Base-by-base conservation (phyloP, 2,113 vertebrate genomes). In the Capra hircus region DNA sequence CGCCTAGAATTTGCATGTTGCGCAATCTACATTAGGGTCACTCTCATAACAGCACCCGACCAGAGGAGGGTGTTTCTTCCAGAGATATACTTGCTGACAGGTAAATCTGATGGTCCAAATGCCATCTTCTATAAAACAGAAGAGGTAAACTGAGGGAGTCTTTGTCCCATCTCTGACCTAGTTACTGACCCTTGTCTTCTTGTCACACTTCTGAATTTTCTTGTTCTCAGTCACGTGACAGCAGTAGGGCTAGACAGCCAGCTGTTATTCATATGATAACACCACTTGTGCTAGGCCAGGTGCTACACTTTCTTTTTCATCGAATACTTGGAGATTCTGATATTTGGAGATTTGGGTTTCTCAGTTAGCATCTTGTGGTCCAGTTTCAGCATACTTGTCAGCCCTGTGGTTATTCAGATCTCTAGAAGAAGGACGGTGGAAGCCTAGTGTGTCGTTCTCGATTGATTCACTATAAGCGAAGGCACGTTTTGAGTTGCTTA, bases 401-500 rank as follows among this genome's bases (percentile, higher is more conserved):
- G 7, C 55, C n/a, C 21, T 83, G 60, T 17, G 91, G 19, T 86
- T 95, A 90, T 23, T 43, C 25, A 89, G 48, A 45, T 55, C 64
- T 93, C 52, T 95, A 21, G 28, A 85, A 95, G 45, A 57, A 97
- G 88, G 86, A 84, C 19, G 23, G 23, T 77, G 1, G n/a, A 77
- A 81, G 62, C 36, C 40, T 59, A 62, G 33, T 64, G 25, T 45
- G 11, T 50, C 19, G 55, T 33, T 81, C 81, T 80, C 33, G 6
- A 77, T 90, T 71, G 30, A 78, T 48, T 95, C 52, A 88, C 45
- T 94, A 0, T 93, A 59, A 89, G 74, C 27, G 43, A 59, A 90
- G 91, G 71, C 40, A 84, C 55, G 67, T 80, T 95, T 88, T 83
- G 67, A 96, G 48, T 95, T 84, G 52, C 36, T 78, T 90, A 95